Base-by-base conservation (phyloP, 30 jellyfish, hydroid and myxozoan genomes). In the Chrysaora quinquecirrha region DNA sequence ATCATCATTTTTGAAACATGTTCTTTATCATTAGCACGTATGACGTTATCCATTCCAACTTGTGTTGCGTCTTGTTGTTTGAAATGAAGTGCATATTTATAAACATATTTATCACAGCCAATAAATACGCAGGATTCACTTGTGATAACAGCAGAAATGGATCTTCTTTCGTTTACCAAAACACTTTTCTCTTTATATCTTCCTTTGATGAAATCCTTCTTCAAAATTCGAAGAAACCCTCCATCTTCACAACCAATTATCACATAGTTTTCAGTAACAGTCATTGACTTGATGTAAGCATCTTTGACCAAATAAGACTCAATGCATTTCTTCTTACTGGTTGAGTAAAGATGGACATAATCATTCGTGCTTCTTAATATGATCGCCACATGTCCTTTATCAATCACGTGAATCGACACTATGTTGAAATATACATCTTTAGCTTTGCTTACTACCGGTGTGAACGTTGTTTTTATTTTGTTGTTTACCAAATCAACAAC, bases 221-320 rank as follows among this genome's bases (percentile, higher is more conserved):
- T 93, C 18, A 24, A 27, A 1, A 80, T 69, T 20, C 74, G 38
- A 23, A 62, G 31, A 47, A 93, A 79, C 2, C 65, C 22, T 33
- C 96, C 97, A 25, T 56, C 58, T 28, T 86, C 97, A 47, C 76
- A 87, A 21, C 98, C 98, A 35, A 93, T 27, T 56, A 86, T 63
- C 27, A 87, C 96, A 48, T 69, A 69, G 29, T 75, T 52, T n/a
- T 30, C 89, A 14, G 60, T 30, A 24, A 71, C 90, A 19, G 86
- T 66, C 48, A 93, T 0, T 16, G 98, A 67, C n/a, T 77, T 33
- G 47, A 93, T 83, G 75, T 70, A 87, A 43, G 23, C 48, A 29
- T 81, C 93, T 16, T 46, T 34, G 4, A 86, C 68, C 34, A 21
- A 78, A 43, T 43, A 76, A n/a, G 65, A 61, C 20, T 60, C 82